phyloP scores from a whole-genome alignment of 2,113 vertebrate species.

The Cepphus grylle region DNA sequence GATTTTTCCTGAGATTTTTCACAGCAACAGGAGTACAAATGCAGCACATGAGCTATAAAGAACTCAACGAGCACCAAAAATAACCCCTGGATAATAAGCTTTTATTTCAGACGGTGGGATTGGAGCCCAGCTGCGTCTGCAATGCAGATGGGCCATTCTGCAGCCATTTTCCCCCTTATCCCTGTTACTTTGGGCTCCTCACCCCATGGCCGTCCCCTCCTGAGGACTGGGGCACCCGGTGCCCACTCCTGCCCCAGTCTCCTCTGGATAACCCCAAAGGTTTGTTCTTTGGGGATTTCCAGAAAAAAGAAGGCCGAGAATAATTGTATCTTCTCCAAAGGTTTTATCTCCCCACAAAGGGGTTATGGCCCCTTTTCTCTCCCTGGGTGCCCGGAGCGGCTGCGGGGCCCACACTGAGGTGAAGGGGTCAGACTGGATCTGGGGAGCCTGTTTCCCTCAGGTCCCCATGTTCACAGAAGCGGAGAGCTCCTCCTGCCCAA shows the following conservation, averaged over 20 bases:
- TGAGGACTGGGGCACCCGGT: accelerated
- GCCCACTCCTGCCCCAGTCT: accelerated
- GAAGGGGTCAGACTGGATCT: accelerated
- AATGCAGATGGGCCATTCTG: accelerated
- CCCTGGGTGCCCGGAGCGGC: not conserved
- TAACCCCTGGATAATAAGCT: not conserved
- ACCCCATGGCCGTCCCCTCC: not conserved
- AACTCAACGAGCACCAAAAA: not conserved
- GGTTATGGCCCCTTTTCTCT: not conserved
- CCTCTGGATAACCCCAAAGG: not conserved
- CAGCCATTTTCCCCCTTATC: accelerated
- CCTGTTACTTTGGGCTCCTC: not conserved
- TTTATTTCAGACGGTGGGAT: not conserved
- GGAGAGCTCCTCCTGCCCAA: not conserved
- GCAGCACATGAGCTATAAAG: not conserved
- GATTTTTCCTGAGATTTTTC: not conserved
- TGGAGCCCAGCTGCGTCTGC: not conserved
- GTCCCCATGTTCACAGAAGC: accelerated
- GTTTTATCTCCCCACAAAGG: not conserved
- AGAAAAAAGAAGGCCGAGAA: not conserved
- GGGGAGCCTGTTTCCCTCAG: not conserved
- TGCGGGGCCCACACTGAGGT: accelerated
- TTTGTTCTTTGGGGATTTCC: not conserved
- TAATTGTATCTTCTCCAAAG: too few species aligned
- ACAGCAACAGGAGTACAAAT: not conserved